Conservation (phyloP, 2,113 vertebrate genomes). For the Emydocephalus ijimae region DNA sequence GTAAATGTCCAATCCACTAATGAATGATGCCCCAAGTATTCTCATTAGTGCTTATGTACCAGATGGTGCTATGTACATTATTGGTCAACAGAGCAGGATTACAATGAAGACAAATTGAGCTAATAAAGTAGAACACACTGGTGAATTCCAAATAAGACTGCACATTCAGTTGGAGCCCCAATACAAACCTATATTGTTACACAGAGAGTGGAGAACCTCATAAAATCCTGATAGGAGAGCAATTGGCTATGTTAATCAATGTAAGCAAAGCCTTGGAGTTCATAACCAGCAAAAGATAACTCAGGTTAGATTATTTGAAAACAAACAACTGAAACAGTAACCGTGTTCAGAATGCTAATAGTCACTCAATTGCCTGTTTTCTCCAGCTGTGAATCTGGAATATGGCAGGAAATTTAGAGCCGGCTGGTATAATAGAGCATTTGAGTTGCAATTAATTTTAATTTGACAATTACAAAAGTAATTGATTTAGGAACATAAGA, state of each 20-base stretch:
- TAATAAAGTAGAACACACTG: constrained; percentile 36
- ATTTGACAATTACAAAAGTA: constrained; percentile 39
- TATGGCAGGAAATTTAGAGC: constrained; percentile 22
- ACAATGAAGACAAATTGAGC: constrained; percentile 5
- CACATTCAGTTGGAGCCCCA: background rate
- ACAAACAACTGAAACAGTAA: constrained; percentile 15
- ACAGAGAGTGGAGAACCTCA: background rate
- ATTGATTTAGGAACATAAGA: constrained; percentile 35
- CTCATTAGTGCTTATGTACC: constrained; percentile 19
- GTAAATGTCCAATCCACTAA: constrained; percentile 20
- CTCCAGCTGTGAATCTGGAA: constrained; percentile 16
- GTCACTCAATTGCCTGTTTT: background rate
- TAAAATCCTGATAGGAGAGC: background rate
- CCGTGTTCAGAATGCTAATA: background rate
- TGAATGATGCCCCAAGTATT: constrained; percentile 18
- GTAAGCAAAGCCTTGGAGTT: constrained; percentile 7
- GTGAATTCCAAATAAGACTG: background rate
- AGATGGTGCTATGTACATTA: constrained; percentile 30
- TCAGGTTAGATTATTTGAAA: constrained; percentile 25
- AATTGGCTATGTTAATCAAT: background rate
- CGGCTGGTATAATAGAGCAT: constrained; percentile 23
- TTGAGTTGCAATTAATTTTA: constrained; percentile 36
- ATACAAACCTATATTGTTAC: constrained; percentile 2
- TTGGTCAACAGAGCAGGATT: constrained; percentile 37
- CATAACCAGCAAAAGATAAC: constrained; percentile 1